Evolutionary conservation across 2,113 vertebrate species (phyloP).

Genomic region (Periophthalmodon schlosseri): DNA sequence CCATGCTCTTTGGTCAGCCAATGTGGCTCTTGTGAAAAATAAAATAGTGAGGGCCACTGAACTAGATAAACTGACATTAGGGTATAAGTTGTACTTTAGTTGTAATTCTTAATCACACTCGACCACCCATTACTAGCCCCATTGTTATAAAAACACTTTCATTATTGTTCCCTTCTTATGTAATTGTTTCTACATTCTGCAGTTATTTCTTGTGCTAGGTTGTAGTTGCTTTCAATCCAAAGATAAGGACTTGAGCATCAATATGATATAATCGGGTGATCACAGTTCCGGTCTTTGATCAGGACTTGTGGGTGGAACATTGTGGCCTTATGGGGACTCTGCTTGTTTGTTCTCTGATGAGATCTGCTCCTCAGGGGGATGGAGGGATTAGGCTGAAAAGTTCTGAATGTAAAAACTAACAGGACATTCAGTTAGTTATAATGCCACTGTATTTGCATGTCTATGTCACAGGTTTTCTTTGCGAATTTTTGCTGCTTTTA

Average conservation of each 20-base stretch:
- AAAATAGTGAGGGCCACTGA: too few relatives aligned
- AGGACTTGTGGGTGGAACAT: conserved; percentile 41
- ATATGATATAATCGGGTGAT: background rate
- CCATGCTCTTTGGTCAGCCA: too few relatives aligned
- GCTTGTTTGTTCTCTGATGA: conserved; percentile 46
- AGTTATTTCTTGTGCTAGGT: background rate
- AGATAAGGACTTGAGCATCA: background rate
- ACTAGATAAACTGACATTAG: too few relatives aligned
- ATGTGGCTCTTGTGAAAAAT: too few relatives aligned
- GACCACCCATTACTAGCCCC: too few relatives aligned
- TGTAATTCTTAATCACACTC: too few relatives aligned
- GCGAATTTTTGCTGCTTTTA: background rate
- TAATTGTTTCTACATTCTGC: background rate
- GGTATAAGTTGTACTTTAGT: too few relatives aligned
- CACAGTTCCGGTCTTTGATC: background rate
- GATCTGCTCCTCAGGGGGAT: conserved; percentile 30
- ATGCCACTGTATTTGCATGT: conserved; percentile 16
- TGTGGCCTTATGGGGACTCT: conserved; percentile 31
- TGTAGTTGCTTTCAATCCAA: background rate
- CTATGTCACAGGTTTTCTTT: background rate
- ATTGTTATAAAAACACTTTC: too few relatives aligned
- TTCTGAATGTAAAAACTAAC: conserved; percentile 42
- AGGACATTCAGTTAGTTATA: conserved; percentile 27
- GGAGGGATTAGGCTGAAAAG: conserved; percentile 30
- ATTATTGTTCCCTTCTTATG: too few relatives aligned